Evolutionary conservation across 2,797 vertebrate genomes (phyloP).

Genomic region (Lacerta viridis): DNA sequence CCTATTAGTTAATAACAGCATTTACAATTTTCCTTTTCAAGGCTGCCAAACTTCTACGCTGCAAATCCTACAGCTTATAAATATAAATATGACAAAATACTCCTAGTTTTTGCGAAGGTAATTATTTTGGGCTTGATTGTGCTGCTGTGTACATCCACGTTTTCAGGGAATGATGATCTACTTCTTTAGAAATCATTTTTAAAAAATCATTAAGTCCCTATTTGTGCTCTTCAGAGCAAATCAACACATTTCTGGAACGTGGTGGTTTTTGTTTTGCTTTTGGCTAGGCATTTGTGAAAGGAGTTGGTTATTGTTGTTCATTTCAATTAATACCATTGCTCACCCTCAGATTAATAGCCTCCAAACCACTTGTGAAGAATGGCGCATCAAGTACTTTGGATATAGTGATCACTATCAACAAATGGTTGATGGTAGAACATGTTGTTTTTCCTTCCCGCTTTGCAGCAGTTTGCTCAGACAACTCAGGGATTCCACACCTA

Average conservation of each 20-base stretch:
- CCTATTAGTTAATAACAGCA: conserved; percentile 51
- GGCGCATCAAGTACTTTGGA: background rate
- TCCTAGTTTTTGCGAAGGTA: conserved; percentile 2
- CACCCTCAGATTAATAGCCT: background rate
- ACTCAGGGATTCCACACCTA: background rate
- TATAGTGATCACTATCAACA: background rate
- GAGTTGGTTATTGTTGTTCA: background rate
- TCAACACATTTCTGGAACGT: background rate
- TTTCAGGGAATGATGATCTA: background rate
- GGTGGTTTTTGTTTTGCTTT: background rate
- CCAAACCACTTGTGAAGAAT: background rate
- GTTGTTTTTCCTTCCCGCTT: background rate
- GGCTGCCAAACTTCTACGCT: conserved; percentile 28
- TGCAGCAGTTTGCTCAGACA: background rate
- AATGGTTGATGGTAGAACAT: background rate
- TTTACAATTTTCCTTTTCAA: conserved; percentile 60
- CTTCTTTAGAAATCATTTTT: conserved; percentile 19
- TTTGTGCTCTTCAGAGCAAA: background rate
- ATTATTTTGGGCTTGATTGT: background rate
- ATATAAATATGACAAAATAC: conserved; percentile 25
- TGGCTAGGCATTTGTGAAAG: background rate
- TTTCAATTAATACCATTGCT: background rate
- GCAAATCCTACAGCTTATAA: conserved; percentile 44
- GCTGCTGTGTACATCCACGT: rapidly evolving
- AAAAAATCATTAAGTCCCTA: background rate